A percentile compares a stretch with the other conserved stretches of the same genome.
Conservation (phyloP, 2,888 invertebrate genomes). For the Liposcelis brunnea region DNA sequence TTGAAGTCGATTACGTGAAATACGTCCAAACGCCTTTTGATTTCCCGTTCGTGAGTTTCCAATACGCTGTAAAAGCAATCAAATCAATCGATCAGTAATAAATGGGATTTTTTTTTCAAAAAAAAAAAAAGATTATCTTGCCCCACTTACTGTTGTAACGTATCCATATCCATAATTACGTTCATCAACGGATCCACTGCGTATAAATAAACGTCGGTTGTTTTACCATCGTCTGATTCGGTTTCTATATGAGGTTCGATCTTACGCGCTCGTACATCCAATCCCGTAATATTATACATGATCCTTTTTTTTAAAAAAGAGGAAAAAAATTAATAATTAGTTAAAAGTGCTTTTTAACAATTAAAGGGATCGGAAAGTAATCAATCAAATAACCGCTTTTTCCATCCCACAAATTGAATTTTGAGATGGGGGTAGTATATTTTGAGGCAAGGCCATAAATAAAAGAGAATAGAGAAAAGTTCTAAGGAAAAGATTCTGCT, state of each 20-base stretch:
- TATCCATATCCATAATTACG: conserved; percentile 62
- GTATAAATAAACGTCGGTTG: conserved; percentile 70
- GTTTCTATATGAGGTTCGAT: conserved; percentile 55
- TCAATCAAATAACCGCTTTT: too few relatives aligned
- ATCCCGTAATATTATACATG: conserved; percentile 55
- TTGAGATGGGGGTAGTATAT: too few relatives aligned
- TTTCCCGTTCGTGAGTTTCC: conserved; percentile 37
- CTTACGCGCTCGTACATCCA: conserved; percentile 59
- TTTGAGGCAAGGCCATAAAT: neutral
- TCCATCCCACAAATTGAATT: too few relatives aligned
- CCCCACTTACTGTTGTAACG: conserved; percentile 49
- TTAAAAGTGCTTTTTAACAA: neutral
- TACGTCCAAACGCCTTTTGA: conserved; percentile 45
- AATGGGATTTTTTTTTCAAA: conserved; percentile 8
- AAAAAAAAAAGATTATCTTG: neutral
- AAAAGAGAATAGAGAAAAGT: conserved; percentile 4
- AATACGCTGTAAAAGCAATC: conserved; percentile 35
- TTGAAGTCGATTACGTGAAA: conserved; percentile 47
- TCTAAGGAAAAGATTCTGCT: conserved; percentile 1
- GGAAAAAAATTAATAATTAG: conserved; percentile 8
- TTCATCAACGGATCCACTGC: conserved; percentile 69
- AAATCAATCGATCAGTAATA: conserved; percentile 11
- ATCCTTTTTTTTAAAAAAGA: conserved; percentile 32
- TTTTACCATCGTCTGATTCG: conserved; percentile 42
- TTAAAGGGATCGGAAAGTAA: too few relatives aligned